Evolutionary conservation across 2,888 invertebrate genomes (phyloP).

Genomic region (Pecten maximus): DNA sequence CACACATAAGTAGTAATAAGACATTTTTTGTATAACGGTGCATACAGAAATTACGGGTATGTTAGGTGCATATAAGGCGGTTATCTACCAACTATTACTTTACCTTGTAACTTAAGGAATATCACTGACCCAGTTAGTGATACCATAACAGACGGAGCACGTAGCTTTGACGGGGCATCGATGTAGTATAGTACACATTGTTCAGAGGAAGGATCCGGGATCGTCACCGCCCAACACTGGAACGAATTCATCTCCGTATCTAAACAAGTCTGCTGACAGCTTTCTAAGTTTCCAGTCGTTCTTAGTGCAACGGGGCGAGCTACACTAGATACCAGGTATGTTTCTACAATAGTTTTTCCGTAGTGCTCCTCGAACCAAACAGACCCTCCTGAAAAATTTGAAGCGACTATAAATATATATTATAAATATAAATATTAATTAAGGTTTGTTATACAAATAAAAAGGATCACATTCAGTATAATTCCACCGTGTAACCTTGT

Average conservation of each 20-base stretch:
- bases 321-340: neutral
- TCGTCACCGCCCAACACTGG: neutral
- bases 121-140: neutral
- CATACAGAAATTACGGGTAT: no score
- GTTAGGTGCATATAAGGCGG: no score
- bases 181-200: neutral
- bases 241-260: neutral
- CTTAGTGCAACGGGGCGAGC: neutral
- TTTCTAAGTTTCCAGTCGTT: neutral
- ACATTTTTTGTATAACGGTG: no score
- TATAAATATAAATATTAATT: no score
- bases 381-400: neutral
- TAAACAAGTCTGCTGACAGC: neutral
- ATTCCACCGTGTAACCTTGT: no score
- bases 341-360: neutral
- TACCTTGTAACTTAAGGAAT: neutral
- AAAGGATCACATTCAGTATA: no score
- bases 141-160: neutral
- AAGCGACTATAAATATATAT: neutral
- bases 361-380: neutral
- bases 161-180: neutral
- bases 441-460: no score
- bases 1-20: no score
- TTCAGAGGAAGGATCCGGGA: neutral
- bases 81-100: no score